These are phyloP conservation scores for Chalcosyrphus nemorum DNA, from an alignment of 2,888 invertebrate genomes.

Conservation along the genomic window DNA sequence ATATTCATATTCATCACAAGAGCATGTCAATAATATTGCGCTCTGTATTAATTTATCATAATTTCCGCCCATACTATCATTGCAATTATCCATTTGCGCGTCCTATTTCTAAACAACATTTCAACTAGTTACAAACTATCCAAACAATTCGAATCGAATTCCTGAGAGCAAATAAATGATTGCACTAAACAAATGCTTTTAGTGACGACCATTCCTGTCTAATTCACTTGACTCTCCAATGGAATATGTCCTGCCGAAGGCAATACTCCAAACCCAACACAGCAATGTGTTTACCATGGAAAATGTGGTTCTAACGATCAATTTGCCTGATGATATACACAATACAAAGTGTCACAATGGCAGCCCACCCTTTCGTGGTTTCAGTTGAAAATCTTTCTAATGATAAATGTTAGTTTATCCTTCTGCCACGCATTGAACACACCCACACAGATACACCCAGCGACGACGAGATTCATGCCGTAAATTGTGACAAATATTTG, in stretches of 20 bases:
- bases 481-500: slow-evolving; percentile 54
- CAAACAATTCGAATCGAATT: neutral
- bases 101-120: neutral
- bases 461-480: slow-evolving; percentile 10
- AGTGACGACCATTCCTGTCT: slow-evolving; percentile 19
- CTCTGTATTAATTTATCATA: neutral
- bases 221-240: slow-evolving; percentile 22
- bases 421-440: neutral
- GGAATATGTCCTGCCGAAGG: slow-evolving; percentile 10
- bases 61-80: no score
- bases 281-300: slow-evolving; percentile 34
- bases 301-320: slow-evolving; percentile 58
- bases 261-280: slow-evolving; percentile 15
- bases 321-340: slow-evolving; percentile 48
- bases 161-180: slow-evolving; percentile 17
- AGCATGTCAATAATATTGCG: no score
- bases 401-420: slow-evolving; percentile 48
- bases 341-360: slow-evolving; percentile 43
- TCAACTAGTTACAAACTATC: neutral
- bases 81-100: neutral
- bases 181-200: slow-evolving; percentile 4
- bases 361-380: slow-evolving; percentile 37
- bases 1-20: no score
- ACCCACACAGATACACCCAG: neutral
- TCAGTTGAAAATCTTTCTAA: slow-evolving; percentile 30